A percentile compares a stretch with the other conserved stretches of the same genome.
Evolutionary conservation across 2,113 vertebrate genomes (phyloP).

Genomic region (Mugil cephalus): DNA sequence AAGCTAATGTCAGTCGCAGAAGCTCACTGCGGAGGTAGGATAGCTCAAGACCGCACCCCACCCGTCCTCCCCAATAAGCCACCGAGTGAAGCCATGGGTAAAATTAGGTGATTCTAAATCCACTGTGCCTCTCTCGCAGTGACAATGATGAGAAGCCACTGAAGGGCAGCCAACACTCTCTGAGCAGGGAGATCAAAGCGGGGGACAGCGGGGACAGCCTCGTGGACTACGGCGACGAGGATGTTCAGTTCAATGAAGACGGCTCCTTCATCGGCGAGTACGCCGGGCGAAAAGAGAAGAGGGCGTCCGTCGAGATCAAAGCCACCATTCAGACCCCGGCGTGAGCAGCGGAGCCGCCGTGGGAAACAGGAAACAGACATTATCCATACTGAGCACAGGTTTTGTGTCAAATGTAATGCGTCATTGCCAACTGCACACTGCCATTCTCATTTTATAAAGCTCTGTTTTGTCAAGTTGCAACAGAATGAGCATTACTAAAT

Average conservation of each 20-base stretch:
- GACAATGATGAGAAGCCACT: slow-evolving; percentile 98
- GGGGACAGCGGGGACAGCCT: slow-evolving; percentile 95
- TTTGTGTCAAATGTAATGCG: slow-evolving; percentile 74
- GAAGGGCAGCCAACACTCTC: slow-evolving; percentile 91
- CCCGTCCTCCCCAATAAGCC: slow-evolving; percentile 42
- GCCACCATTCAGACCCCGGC: slow-evolving; percentile 85
- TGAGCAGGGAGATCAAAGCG: slow-evolving; percentile 89
- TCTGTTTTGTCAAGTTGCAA: slow-evolving; percentile 73
- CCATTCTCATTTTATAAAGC: slow-evolving; percentile 74
- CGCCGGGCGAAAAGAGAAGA: slow-evolving; percentile 91
- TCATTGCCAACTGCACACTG: slow-evolving; percentile 77
- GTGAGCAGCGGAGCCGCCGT: slow-evolving; percentile 63
- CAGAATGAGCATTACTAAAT: slow-evolving; percentile 78
- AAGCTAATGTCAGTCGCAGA: slow-evolving; percentile 34
- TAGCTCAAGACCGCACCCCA: neutral
- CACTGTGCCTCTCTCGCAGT: slow-evolving; percentile 73
- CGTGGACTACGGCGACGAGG: slow-evolving; percentile 95
- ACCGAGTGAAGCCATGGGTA: slow-evolving; percentile 67
- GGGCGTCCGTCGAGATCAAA: slow-evolving; percentile 90
- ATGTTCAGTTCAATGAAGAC: slow-evolving; percentile 95
- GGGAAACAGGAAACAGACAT: slow-evolving; percentile 60
- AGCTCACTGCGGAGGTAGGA: slow-evolving; percentile 34
- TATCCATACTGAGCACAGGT: slow-evolving; percentile 65
- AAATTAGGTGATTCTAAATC: slow-evolving; percentile 68
- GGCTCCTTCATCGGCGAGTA: slow-evolving; percentile 98